These are phyloP conservation scores for Atrina japonica DNA, from an alignment of 2,888 invertebrate species.

Conservation along the genomic window DNA sequence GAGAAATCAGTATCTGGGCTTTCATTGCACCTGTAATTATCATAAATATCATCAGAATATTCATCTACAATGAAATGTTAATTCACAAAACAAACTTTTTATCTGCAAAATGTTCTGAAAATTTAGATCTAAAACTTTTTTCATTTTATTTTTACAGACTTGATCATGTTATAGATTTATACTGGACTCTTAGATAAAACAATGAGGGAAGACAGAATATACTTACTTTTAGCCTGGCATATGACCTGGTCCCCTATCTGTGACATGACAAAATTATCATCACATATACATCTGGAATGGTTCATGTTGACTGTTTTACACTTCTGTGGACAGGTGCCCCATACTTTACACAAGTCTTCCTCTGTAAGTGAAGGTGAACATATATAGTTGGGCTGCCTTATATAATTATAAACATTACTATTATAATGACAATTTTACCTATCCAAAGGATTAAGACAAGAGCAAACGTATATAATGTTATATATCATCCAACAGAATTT, in stretches of 20 bases:
- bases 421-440: conserved; percentile 5
- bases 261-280: conserved; percentile 36
- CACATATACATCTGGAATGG: conserved; percentile 73
- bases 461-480: too few relatives aligned
- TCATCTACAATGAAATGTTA: too few relatives aligned
- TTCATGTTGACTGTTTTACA: conserved; percentile 83
- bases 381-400: neutral
- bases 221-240: conserved; percentile 34
- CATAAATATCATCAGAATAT: neutral
- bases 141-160: too few relatives aligned
- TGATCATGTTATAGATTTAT: too few relatives aligned
- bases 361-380: conserved; percentile 49
- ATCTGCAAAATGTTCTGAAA: too few relatives aligned
- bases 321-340: conserved; percentile 89
- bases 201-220: too few relatives aligned
- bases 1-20: conserved; percentile 34
- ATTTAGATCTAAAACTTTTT: too few relatives aligned
- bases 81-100: too few relatives aligned
- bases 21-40: conserved; percentile 19
- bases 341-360: conserved; percentile 83
- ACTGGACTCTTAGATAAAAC: too few relatives aligned
- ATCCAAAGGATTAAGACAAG: too few relatives aligned
- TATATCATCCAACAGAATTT: too few relatives aligned
- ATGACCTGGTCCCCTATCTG: neutral
- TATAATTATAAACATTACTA: conserved; percentile 4